phyloP scores from a whole-genome alignment of 2,113 vertebrate genomes.

The Corythoichthys intestinalis region DNA sequence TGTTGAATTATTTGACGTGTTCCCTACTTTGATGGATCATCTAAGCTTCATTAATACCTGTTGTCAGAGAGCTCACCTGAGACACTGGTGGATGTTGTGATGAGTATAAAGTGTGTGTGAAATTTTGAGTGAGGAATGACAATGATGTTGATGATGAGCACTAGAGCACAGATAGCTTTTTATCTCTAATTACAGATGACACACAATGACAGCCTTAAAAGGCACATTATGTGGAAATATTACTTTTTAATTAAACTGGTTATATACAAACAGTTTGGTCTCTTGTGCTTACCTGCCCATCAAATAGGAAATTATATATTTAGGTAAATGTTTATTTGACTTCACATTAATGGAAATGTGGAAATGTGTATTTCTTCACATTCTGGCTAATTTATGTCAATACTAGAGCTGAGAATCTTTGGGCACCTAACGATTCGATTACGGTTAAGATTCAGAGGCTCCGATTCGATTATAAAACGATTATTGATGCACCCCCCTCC shows the following conservation, averaged over 20 bases:
- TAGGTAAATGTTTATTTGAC: neutral
- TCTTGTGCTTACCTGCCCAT: neutral
- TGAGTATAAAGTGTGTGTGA: conserved; percentile 36
- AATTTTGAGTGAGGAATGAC: conserved; percentile 30
- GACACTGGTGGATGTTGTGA: conserved; percentile 4
- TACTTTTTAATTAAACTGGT: neutral
- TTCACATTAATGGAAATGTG: neutral
- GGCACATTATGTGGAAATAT: neutral
- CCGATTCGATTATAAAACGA: too few relatives aligned
- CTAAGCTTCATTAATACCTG: conserved; percentile 45
- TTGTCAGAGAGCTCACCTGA: conserved; percentile 29
- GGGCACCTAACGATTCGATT: too few relatives aligned
- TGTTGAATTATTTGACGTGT: conserved; percentile 30
- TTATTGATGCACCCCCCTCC: too few relatives aligned
- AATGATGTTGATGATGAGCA: conserved; percentile 18
- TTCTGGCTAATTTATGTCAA: neutral
- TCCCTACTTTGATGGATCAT: conserved; percentile 43
- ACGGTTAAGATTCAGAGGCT: too few relatives aligned
- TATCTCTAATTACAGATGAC: conserved; percentile 4
- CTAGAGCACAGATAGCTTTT: neutral
- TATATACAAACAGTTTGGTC: neutral
- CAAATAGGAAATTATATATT: neutral
- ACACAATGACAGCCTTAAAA: neutral
- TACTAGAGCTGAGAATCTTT: neutral
- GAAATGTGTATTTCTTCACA: neutral